Percentiles rank a stretch among this genome's conserved stretches.
Conservation (phyloP, 2,113 vertebrate genomes). For the Odontophorus gujanensis region DNA sequence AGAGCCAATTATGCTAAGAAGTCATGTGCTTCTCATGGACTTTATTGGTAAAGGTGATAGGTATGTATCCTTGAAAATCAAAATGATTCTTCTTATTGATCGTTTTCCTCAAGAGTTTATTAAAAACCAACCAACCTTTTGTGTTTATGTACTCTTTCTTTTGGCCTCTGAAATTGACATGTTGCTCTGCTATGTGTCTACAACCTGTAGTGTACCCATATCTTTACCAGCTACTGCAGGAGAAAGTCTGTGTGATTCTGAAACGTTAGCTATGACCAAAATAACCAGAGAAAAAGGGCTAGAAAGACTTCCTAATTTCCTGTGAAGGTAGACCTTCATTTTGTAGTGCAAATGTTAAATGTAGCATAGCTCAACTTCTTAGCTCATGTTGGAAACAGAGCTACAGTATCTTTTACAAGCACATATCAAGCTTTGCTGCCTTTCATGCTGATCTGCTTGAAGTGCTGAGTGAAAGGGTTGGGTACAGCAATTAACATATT, state of each 20-base stretch:
- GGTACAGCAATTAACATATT: not conserved
- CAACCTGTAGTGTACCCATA: not conserved
- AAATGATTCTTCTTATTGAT: not conserved
- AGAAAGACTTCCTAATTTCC: not conserved
- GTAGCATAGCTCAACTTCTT: not conserved
- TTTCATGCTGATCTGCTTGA: not conserved
- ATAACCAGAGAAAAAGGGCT: not conserved
- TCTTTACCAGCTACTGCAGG: not conserved
- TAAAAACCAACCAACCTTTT: not conserved
- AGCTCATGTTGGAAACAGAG: accelerated
- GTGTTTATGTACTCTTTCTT: not conserved
- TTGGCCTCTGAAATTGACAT: not conserved
- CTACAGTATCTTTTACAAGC: not conserved
- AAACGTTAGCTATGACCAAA: not conserved
- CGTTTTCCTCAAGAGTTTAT: not conserved
- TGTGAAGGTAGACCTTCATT: accelerated
- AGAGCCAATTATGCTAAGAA: slow-evolving; percentile 90
- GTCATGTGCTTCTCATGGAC: slow-evolving; percentile 95
- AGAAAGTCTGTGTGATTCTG: not conserved
- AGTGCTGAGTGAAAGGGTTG: not conserved
- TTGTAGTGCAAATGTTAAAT: not conserved
- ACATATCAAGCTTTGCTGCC: not conserved
- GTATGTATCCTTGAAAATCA: slow-evolving; percentile 70
- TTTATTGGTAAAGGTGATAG: slow-evolving; percentile 93
- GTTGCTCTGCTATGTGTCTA: not conserved